Evolutionary conservation across 2,888 invertebrate genomes (phyloP), one percentile per base, ranked within the genome.

Genomic region (Drosophila meridiana): DNA sequence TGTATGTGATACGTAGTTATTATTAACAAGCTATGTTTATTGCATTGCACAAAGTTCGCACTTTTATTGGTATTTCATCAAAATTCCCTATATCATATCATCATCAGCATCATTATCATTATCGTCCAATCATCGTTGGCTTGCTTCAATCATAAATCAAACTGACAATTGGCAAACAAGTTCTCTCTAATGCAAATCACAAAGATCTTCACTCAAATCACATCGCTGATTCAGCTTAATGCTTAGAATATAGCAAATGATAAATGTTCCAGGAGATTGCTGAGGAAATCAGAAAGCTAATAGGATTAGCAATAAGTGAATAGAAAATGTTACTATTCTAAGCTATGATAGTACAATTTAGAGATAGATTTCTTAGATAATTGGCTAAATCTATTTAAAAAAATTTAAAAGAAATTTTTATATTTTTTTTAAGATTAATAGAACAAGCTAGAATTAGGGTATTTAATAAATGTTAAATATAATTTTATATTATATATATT

Each of bases 151-250:
- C 52, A 71, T 71, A 34, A 72, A 72, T 61, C 72, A 63, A 36
- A 7, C n/a, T 11, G 40, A 13, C 57, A 58, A 71, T 38, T 66
- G 61, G 53, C 52, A 76, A 79, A 59, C 76, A 62, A 59, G 79
- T 65, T 76, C 32, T 61, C 42, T 34, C 42, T n/a, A 14, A 26
- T 50, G 11, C 58, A 50, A 43, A 32, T 50, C n/a, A 20, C 32
- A 11, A 34, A 34, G 50, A 30, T 58, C 42, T 73, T 58, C 38
- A 57, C 38, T 26, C 70, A 50, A 32, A 59, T 59, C 26, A 13
- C 28, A 47, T 3, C 20, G 1, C 42, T 62, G 62, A 70, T 6
- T 70, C 71, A 61, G 55, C 62, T 50, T 30, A 55, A 48, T 42
- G 13, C 28, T 14, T 13, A 34, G 20, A 43, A 61, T 50, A 60